Base-by-base conservation (phyloP, 1,140 invertebrate genomes). In the Heliconius hermathena region DNA sequence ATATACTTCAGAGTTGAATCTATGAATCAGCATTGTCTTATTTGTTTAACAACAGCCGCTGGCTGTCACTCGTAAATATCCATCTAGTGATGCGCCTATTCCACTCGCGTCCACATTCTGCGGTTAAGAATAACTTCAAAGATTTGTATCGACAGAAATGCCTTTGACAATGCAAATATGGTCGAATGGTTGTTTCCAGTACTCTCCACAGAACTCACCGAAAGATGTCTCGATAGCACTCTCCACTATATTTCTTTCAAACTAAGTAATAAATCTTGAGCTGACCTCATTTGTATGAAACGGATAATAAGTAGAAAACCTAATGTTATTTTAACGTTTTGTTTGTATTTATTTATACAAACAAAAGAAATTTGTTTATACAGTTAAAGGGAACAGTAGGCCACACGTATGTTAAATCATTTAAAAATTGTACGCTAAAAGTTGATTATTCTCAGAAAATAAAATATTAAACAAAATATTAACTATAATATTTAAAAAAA, bases 21-120 rank as follows among this genome's bases (percentile, higher is more conserved):
- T 54, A 72, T 84, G 83, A 87, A 66, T 85, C 81, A 85, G 80
- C 79, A 29, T 13, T 70, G 22, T 52, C 22, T 75, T 74, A 66
- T 74, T 82, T 85, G 83, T 87, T 85, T 81, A 82, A 83, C 83
- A 86, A 83, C 82, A 85, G 83, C 75, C 80, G 78, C 73, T 46
- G 20, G 74, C 77, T 73, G 79, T 71, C 78, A 83, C 38, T 74
- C 60, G 79, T 77, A 79, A 79, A 81, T 77, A 74, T 66, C 49
- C 38, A 54, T 41, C 72, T 66, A 66, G 71, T 33, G 36, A 52
- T 33, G 36, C 52, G 52, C 60, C 78, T 80, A 76, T 76, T 80
- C 71, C 71, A 66, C 29, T 54, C 71, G 70, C 70, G 79, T 80
- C 38, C 54, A 76, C 74, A 76, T 76, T 76, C 74, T 66, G 76